Base-by-base conservation (phyloP, 2,113 vertebrate species). In the Perca flavescens region DNA sequence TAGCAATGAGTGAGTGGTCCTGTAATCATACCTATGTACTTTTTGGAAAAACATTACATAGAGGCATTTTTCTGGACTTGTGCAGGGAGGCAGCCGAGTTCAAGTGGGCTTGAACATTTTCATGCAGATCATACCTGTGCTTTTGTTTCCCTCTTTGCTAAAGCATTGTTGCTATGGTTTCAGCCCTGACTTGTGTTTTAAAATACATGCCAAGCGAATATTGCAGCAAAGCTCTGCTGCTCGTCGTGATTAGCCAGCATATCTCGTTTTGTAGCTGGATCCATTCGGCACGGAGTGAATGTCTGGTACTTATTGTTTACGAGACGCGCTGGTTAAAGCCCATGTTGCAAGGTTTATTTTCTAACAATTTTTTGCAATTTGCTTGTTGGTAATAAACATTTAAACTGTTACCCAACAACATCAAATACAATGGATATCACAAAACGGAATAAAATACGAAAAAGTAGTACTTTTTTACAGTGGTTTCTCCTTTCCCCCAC, bases 111-210 rank as follows among this genome's bases (percentile, higher is more conserved):
- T 60, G 28, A 63, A 53, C 74, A 64, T 77, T 73, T 77, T 60
- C 73, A 79, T 76, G n/a, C 60, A 34, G 49, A 70, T 71, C 72
- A n/a, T 83, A 74, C 77, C 50, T 25, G 25, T 31, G 61, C 65
- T 71, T 77, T 87, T 82, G 40, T 88, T 83, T 77, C 50, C 28
- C 50, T 85, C 22, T 65, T 65, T 50, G 53, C 70, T 65, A 21
- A 79, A 68, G 43, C 69, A 66, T 84, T 49, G 87, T 88, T 91
- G 81, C 91, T 80, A 88, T 91, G 91, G 87, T 89, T 91, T 85
- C 86, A 80, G 46, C 43, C 13, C 67, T 67, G 66, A 77, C 72
- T 82, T 70, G 60, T 54, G 36, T 83, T 90, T 86, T 74, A 63
- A 82, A 65, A 85, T 75, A 75, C 47, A 88, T 46, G 31, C 36